Evolutionary conservation across 2,888 invertebrate species (phyloP).

Genomic region (Monoplex corrugatus): DNA sequence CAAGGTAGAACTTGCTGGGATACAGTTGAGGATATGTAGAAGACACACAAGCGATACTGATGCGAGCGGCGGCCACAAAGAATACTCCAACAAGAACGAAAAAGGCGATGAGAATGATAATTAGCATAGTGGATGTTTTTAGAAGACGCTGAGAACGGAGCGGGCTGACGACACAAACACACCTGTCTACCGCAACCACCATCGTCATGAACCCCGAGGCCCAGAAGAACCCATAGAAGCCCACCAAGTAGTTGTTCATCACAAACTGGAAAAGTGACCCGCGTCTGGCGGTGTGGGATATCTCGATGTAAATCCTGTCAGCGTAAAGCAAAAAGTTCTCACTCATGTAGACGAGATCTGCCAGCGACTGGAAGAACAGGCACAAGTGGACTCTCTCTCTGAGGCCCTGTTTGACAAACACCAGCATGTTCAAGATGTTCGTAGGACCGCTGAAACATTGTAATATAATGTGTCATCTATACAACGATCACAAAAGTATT

Average conservation of each 20-base stretch:
- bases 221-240: background rate
- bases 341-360: background rate
- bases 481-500: too few relatives aligned
- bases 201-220: constrained; percentile 9
- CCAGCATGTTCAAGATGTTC: constrained; percentile 19
- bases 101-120: constrained; percentile 3
- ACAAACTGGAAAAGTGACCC: background rate
- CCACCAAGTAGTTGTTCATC: background rate
- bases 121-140: constrained; percentile 20
- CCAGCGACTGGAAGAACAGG: constrained; percentile 1
- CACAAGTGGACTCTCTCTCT: constrained; percentile 18
- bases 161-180: background rate
- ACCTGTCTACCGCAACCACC: background rate
- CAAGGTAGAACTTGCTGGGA: background rate
- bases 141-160: background rate
- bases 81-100: background rate
- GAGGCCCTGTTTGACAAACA: background rate
- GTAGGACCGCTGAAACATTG: constrained; percentile 7
- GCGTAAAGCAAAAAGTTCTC: background rate
- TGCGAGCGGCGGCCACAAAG: background rate
- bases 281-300: background rate
- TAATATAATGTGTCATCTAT: too few relatives aligned
- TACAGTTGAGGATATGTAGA: background rate
- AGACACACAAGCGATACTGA: background rate
- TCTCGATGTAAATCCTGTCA: background rate